These are phyloP conservation scores for Pongo pygmaeus DNA, from an alignment of 2,113 vertebrate species.

Conservation along the genomic window DNA sequence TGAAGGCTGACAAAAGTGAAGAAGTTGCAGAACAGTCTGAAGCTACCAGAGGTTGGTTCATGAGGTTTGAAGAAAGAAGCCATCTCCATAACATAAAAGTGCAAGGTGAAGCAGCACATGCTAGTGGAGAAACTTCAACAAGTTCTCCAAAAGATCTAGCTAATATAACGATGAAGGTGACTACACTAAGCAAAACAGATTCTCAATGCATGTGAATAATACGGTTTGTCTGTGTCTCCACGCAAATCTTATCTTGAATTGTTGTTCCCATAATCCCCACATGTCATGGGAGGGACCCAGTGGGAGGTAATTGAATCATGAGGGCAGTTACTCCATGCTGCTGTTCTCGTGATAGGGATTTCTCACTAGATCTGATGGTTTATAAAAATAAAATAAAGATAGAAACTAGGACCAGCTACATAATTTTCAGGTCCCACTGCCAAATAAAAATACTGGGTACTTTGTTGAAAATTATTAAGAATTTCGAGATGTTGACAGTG, in stretches of 20 bases:
- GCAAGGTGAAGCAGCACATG: background rate
- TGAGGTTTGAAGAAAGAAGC: background rate
- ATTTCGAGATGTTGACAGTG: background rate
- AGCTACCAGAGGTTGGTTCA: background rate
- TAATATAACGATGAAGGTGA: background rate
- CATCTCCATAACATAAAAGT: background rate
- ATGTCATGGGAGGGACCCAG: no score
- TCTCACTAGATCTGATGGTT: no score
- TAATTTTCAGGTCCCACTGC: background rate
- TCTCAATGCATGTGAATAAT: background rate
- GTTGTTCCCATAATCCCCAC: no score
- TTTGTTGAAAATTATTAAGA: background rate
- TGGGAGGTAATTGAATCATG: no score
- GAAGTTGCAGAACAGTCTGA: background rate
- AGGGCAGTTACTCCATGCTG: no score
- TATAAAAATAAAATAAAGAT: background rate
- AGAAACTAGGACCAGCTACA: background rate
- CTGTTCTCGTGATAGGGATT: no score
- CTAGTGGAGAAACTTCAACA: background rate
- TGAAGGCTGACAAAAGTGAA: background rate
- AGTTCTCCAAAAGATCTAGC: background rate
- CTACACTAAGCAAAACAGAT: background rate
- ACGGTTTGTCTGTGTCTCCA: no score
- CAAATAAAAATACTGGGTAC: background rate
- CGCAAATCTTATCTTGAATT: no score